A percentile compares a stretch with the other conserved stretches of the same genome.
These are phyloP conservation scores for Thecocarcelia acutangulata DNA, from an alignment of 2,888 invertebrate genomes.

Conservation along the genomic window DNA sequence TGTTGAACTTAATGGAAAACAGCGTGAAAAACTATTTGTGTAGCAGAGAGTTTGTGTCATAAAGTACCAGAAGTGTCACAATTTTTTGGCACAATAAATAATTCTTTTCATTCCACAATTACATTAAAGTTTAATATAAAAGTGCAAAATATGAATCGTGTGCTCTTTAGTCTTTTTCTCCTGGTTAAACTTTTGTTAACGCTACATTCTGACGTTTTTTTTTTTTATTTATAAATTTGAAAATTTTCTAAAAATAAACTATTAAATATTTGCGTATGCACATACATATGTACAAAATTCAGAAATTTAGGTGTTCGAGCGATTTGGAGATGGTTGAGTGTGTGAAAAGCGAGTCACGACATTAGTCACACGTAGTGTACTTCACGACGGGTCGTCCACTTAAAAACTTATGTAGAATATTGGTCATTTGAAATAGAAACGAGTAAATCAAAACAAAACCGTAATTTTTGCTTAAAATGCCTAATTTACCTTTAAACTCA, in stretches of 20 bases:
- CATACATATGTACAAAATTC: constrained; percentile 43
- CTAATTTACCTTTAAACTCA: too few species aligned
- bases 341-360: not conserved
- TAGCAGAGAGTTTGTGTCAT: constrained; percentile 18
- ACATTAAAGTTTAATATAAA: too few species aligned
- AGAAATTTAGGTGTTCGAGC: constrained; percentile 40
- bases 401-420: too few species aligned
- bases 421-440: too few species aligned
- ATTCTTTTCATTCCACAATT: constrained; percentile 32
- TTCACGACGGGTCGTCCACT: too few species aligned
- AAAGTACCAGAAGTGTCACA: constrained; percentile 38
- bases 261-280: constrained; percentile 21
- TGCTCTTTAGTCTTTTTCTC: constrained; percentile 8
- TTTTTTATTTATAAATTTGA: constrained; percentile 24
- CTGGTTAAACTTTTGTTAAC: constrained; percentile 1
- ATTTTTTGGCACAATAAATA: constrained; percentile 45
- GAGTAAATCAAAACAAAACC: too few species aligned
- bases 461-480: too few species aligned
- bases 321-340: constrained; percentile 30
- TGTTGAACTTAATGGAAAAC: constrained; percentile 47
- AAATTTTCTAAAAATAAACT: constrained; percentile 34
- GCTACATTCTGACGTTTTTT: constrained; percentile 17
- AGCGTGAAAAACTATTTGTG: constrained; percentile 37
- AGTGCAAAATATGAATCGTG: constrained; percentile 12
- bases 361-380: too few species aligned